phyloP scores from a whole-genome alignment of 2,113 vertebrate species.

The Elanoides forficatus region DNA sequence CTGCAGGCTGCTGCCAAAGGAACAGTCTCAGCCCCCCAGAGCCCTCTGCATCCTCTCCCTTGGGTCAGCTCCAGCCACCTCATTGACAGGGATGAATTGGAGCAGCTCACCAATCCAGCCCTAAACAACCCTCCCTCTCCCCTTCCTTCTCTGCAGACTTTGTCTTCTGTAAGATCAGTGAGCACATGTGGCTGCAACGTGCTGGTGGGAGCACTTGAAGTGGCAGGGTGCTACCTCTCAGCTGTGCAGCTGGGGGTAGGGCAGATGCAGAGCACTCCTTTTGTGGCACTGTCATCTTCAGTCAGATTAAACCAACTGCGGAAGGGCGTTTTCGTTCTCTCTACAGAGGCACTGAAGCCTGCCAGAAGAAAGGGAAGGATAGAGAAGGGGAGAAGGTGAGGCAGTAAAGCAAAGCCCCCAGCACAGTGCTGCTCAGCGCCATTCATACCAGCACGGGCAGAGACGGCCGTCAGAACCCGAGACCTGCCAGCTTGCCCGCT shows the following conservation, averaged over 20 bases:
- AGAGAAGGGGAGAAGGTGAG: background rate
- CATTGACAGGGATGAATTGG: accelerated
- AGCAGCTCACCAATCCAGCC: background rate
- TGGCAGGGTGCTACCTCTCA: background rate
- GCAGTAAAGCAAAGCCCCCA: background rate
- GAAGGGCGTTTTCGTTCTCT: background rate
- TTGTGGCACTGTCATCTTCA: background rate
- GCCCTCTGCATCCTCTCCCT: background rate
- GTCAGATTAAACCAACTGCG: background rate
- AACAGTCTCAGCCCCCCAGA: background rate
- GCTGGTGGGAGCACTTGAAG: background rate
- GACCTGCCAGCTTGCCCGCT: background rate
- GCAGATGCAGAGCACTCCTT: background rate
- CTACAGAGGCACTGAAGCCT: background rate
- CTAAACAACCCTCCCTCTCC: background rate
- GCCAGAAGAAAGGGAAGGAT: background rate
- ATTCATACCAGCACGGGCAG: background rate
- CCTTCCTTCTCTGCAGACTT: background rate
- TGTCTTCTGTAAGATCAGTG: background rate
- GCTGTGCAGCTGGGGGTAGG: background rate
- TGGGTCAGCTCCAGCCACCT: background rate
- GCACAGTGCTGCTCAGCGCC: background rate
- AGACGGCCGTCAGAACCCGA: background rate
- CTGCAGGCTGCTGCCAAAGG: background rate
- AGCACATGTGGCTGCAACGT: background rate